phyloP scores from a whole-genome alignment of 2,888 invertebrate genomes.

The Catotricha subobsoleta region DNA sequence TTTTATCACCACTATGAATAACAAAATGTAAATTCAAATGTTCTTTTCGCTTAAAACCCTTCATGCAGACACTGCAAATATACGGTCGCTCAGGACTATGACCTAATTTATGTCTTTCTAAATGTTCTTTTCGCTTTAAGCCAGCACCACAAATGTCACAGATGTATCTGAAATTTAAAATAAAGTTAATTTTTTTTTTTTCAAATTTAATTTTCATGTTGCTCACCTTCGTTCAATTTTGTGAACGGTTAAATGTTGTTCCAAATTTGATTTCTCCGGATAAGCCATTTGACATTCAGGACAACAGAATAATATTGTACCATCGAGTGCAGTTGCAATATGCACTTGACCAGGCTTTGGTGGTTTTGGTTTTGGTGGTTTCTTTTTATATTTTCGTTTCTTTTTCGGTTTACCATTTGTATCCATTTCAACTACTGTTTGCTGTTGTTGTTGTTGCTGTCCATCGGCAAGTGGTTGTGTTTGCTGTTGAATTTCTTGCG shows the following conservation, averaged over 20 bases:
- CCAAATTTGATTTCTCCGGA: conserved; percentile 60
- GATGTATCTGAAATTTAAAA: conserved; percentile 44
- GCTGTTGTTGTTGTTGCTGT: neutral
- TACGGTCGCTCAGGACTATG: conserved; percentile 68
- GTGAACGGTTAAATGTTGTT: conserved; percentile 56
- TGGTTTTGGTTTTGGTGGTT: conserved; percentile 55
- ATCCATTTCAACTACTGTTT: conserved; percentile 21
- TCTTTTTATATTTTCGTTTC: conserved; percentile 67
- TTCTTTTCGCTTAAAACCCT: conserved; percentile 64
- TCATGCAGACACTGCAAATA: conserved; percentile 58
- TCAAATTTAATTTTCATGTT: no score
- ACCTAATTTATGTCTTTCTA: conserved; percentile 60
- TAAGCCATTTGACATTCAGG: conserved; percentile 70
- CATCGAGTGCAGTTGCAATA: conserved; percentile 55
- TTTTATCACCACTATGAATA: conserved; percentile 70
- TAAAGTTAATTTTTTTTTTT: no score
- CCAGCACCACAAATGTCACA: conserved; percentile 63
- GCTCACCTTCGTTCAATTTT: no score
- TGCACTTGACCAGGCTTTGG: conserved; percentile 66
- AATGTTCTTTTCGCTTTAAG: conserved; percentile 58
- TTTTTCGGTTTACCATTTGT: conserved; percentile 35
- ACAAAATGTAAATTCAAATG: conserved; percentile 68
- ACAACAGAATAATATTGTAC: conserved; percentile 57
- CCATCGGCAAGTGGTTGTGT: neutral
- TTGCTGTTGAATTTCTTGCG: conserved; percentile 6